Evolutionary conservation across 2,888 invertebrate genomes (phyloP).

Genomic region (Apoda limacodes): DNA sequence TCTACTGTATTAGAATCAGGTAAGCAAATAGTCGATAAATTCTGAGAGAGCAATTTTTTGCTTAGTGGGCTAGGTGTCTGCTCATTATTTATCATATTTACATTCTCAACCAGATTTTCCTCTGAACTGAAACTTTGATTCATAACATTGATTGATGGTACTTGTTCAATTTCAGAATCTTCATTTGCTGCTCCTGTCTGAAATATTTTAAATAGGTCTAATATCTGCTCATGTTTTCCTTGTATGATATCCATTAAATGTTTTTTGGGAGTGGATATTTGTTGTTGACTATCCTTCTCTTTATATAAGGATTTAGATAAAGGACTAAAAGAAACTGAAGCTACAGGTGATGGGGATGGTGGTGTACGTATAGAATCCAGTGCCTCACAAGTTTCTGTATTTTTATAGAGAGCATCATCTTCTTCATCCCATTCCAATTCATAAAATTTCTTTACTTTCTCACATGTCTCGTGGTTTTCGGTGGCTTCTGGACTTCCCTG

Average conservation of each 20-base stretch:
- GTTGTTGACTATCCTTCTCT: too few species aligned
- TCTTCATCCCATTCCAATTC: slow-evolving; percentile 57
- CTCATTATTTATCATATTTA: too few species aligned
- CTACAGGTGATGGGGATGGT: slow-evolving; percentile 22
- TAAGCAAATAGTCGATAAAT: too few species aligned
- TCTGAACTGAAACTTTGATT: too few species aligned
- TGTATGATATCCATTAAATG: slow-evolving; percentile 30
- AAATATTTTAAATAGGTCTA: slow-evolving; percentile 38
- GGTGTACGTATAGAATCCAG: slow-evolving; percentile 14
- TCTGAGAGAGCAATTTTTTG: too few species aligned
- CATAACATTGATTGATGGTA: too few species aligned
- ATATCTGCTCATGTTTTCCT: slow-evolving; percentile 37
- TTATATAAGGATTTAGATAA: slow-evolving; percentile 32
- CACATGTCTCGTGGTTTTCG: slow-evolving; percentile 27
- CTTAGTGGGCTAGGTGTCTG: too few species aligned
- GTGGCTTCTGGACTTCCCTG: slow-evolving; percentile 28
- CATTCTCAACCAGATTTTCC: too few species aligned
- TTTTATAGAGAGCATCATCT: slow-evolving; percentile 58
- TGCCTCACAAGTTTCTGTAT: slow-evolving; percentile 27
- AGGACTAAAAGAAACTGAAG: slow-evolving; percentile 29
- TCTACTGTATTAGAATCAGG: too few species aligned
- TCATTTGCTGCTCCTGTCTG: slow-evolving; percentile 23
- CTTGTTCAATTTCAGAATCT: slow-evolving; percentile 18
- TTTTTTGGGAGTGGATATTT: too few species aligned
- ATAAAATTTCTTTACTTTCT: slow-evolving; percentile 32